These are phyloP conservation scores for Bhutanitis thaidina DNA, from an alignment of 2,888 invertebrate genomes.

Conservation along the genomic window DNA sequence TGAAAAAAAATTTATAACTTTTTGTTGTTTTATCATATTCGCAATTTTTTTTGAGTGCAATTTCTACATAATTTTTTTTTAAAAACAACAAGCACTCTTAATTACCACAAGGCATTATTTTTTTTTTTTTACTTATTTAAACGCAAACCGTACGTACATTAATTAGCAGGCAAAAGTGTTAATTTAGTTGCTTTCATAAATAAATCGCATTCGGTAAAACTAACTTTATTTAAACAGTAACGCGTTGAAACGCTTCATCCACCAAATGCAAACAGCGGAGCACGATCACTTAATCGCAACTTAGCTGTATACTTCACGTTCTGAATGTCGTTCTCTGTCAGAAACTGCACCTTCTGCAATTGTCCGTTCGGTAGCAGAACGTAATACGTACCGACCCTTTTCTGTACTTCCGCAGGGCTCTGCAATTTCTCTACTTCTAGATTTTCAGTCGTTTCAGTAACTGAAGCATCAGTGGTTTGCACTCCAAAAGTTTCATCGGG, in stretches of 20 bases:
- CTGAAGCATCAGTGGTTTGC: conserved; percentile 44
- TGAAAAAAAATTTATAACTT: no score
- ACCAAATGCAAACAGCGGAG: conserved; percentile 52
- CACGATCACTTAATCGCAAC: conserved; percentile 70
- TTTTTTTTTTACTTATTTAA: no score
- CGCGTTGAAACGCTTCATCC: conserved; percentile 35
- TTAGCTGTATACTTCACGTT: conserved; percentile 82
- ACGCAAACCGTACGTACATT: no score
- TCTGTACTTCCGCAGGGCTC: conserved; percentile 61
- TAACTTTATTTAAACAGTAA: no score
- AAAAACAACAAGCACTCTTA: no score
- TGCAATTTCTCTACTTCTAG: conserved; percentile 57
- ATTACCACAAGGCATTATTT: no score
- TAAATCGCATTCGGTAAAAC: no score
- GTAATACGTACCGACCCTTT: conserved; percentile 81
- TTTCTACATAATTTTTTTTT: no score
- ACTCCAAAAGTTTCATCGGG: conserved; percentile 43
- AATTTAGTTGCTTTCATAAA: no score
- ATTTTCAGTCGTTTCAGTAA: conserved; percentile 45
- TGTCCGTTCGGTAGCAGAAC: conserved; percentile 82
- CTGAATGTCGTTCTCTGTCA: conserved; percentile 67
- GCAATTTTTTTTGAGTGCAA: no score
- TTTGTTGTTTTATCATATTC: no score
- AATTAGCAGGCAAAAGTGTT: no score
- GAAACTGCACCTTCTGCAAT: conserved; percentile 80